Conservation (phyloP, 2,797 vertebrate species). For the Squalus acanthias region DNA sequence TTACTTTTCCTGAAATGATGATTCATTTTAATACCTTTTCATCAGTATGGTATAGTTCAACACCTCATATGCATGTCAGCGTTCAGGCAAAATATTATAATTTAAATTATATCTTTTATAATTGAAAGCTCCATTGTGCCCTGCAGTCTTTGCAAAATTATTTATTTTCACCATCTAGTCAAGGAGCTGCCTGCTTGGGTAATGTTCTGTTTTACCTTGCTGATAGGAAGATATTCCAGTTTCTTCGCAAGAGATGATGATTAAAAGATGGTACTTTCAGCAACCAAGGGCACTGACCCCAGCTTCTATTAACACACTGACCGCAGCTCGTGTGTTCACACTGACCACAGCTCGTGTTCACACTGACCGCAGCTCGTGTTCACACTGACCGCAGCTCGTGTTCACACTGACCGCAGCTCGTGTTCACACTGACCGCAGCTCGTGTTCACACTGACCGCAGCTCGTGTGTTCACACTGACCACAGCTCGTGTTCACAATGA, state of each 20-base stretch:
- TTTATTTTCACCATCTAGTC: constrained; percentile 13
- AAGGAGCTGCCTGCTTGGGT: neutral
- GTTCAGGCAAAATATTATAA: constrained; percentile 27
- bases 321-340: neutral
- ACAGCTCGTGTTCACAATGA: too few relatives aligned
- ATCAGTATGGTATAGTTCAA: neutral
- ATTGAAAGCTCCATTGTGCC: constrained; percentile 27
- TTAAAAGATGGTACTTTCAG: neutral
- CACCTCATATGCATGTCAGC: constrained; percentile 19
- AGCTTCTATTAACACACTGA: too few relatives aligned
- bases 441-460: too few relatives aligned
- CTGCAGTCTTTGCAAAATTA: constrained; percentile 28
- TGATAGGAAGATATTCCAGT: neutral
- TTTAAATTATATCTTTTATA: constrained; percentile 34
- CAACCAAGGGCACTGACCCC: neutral
- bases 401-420: too few relatives aligned
- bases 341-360: neutral
- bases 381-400: too few relatives aligned
- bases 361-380: neutral
- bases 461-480: too few relatives aligned
- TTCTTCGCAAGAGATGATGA: neutral
- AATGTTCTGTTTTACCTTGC: neutral
- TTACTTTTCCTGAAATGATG: neutral
- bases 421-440: too few relatives aligned
- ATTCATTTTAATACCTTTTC: constrained; percentile 15